Base-by-base conservation (phyloP, 2,113 vertebrate genomes). In the Mustela lutreola region DNA sequence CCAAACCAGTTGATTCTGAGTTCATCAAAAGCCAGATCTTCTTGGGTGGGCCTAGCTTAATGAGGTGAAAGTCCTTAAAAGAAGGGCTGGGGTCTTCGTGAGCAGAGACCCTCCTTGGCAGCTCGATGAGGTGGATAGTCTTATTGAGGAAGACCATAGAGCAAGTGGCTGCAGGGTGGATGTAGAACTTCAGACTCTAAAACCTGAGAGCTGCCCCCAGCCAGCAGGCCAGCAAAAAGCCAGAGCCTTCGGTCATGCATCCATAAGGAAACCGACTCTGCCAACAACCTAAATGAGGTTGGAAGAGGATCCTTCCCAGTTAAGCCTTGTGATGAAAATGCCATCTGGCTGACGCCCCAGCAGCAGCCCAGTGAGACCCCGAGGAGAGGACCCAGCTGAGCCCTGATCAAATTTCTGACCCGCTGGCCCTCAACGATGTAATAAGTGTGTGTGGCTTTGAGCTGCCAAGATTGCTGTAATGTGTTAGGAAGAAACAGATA, bases 101-200 rank as follows among this genome's bases (percentile, higher is more conserved):
- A 93, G 19, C 53, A 11, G 53, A 63, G 21, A 28, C 3, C 62
- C 18, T 82, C 50, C 39, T n/a, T 21, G 19, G n/a, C 73, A 22
- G 7, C 62, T 85, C 56, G 24, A 26, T 48, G 45, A 45, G 31
- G 56, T 11, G 71, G 28, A 56, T 0, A 7, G 14, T 6, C 19
- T 0, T 18, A 9, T 36, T 48, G 24, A 85, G 19, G 45, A 63
- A 53, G 33, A 15, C 50, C 3, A 1, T 6, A 2, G 0, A 5
- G 39, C 45, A 45, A 62, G 96, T 8, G 10, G 10, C 22, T 31
- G 7, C 9, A 1, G 18, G 56, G 22, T 42, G 4, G 33, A 8
- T 26, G 56, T 42, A 81, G 19, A 89, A 53, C 71, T 22, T 80
- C 63, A 33, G 53, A 65, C 53, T 56, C 67, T 26, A 33, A 24